These are phyloP conservation scores for Scartelaos histophorus DNA, from an alignment of 2,113 vertebrate genomes.

Conservation along the genomic window DNA sequence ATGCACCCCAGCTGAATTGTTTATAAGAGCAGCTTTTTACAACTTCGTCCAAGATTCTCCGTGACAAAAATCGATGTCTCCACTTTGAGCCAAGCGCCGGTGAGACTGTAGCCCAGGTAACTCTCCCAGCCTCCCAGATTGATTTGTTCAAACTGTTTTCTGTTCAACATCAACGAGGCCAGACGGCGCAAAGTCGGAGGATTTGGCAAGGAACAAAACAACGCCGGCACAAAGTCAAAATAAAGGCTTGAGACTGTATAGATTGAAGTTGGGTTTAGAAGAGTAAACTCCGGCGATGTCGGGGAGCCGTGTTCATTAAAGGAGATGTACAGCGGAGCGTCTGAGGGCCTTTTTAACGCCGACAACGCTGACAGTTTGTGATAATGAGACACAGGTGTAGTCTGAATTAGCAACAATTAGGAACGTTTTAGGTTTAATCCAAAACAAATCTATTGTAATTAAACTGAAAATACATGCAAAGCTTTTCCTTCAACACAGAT, in stretches of 20 bases:
- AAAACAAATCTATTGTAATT: too few species aligned
- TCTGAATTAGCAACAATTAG: neutral
- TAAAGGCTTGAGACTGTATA: neutral
- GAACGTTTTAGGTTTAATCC: neutral
- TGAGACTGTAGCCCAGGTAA: constrained; percentile 29
- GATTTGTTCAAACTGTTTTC: constrained; percentile 33
- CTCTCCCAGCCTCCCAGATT: constrained; percentile 26
- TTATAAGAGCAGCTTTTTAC: constrained; percentile 45
- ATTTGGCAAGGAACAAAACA: constrained; percentile 7
- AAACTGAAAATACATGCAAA: too few species aligned
- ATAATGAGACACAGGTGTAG: constrained; percentile 9
- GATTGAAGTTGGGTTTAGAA: neutral
- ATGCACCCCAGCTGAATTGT: constrained; percentile 12
- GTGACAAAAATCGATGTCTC: constrained; percentile 24
- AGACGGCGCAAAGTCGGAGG: constrained; percentile 8
- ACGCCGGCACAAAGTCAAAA: neutral
- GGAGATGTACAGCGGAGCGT: neutral
- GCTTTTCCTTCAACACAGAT: too few species aligned
- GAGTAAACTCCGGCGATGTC: neutral
- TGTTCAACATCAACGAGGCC: constrained; percentile 14
- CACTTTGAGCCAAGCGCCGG: constrained; percentile 21
- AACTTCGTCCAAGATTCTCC: constrained; percentile 30
- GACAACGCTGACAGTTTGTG: constrained; percentile 1
- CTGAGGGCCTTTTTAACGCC: neutral
- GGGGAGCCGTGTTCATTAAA: neutral